Evolutionary conservation across 2,888 invertebrate genomes (phyloP), one percentile per base, ranked within the genome.

Genomic region (Drosophila mayaguana): DNA sequence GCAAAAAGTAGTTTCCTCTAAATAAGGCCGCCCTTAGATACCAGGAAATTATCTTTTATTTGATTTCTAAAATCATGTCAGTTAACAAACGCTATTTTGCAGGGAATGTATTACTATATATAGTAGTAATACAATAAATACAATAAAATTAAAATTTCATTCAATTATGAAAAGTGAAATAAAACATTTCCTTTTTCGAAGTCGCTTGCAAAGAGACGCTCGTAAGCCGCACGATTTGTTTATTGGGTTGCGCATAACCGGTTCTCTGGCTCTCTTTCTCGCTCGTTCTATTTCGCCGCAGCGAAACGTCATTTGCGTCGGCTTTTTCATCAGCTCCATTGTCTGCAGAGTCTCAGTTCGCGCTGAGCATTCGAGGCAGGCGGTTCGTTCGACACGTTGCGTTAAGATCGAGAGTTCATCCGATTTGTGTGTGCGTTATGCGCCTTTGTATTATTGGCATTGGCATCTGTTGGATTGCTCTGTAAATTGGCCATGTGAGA

Each of bases 401-500:
- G 66, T 42, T 61, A 2, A 28, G 51, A 6, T 45, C 60, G 36
- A 25, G 51, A 6, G 38, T 60, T 38, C 11, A 20, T 42, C 5
- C 18, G 54, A 7, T 48, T 70, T 55, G 36, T 63, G 45, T 63
- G 70, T 70, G 68, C 68, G 68, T 67, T 50, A 50, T 57, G 63
- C 57, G 53, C 25, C 45, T 53, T 46, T 34, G 45, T 57, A 32
- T 43, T 56, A 54, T n/a, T 62, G 57, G 53, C 51, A 54, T 16
- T 62, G 57, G 53, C 51, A 66, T 46, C 66, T 62, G 55, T 56
- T 63, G 43, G 62, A 54, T 63, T 66, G 51, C 57, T 42, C 46
- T 62, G 54, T 63, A 36, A 46, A 57, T 45, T 72, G 65, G 72
- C 80, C 75, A 82, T 82, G 85, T 82, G 78, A 83, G 78, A 83